phyloP scores from a whole-genome alignment of 2,888 invertebrate species.

The Thalpophila matura region DNA sequence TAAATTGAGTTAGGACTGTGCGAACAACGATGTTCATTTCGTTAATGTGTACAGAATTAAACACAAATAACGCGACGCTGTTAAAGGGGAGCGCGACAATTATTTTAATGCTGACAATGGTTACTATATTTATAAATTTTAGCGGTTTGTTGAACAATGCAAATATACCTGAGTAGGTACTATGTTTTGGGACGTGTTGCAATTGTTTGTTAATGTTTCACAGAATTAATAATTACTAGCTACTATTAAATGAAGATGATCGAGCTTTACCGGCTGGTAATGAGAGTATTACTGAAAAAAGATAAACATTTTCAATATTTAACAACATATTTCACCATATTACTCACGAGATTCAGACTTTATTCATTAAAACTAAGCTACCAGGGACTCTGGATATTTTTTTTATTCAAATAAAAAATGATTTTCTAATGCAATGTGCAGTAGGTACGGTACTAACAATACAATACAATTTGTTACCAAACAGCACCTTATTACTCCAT shows the following conservation, averaged over 20 bases:
- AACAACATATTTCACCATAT: conserved; percentile 28
- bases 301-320: conserved; percentile 29
- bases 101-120: conserved; percentile 63
- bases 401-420: too few species aligned
- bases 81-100: conserved; percentile 63
- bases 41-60: conserved; percentile 86
- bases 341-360: conserved; percentile 33
- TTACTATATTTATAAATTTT: conserved; percentile 61
- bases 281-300: conserved; percentile 31
- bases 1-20: conserved; percentile 85
- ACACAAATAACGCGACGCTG: conserved; percentile 77
- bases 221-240: conserved; percentile 17
- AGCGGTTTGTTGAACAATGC: conserved; percentile 51
- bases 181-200: conserved; percentile 9
- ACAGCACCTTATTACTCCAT: too few species aligned
- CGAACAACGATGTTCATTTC: conserved; percentile 85
- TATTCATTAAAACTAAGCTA: conserved; percentile 32
- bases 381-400: conserved; percentile 7
- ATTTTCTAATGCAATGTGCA: too few species aligned
- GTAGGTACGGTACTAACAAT: too few species aligned
- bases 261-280: not conserved
- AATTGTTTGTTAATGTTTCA: conserved; percentile 34
- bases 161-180: conserved; percentile 42
- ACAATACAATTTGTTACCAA: too few species aligned
- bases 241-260: conserved; percentile 1